Base-by-base conservation (phyloP, 2,888 invertebrate species). In the Halictus quadricinctus region DNA sequence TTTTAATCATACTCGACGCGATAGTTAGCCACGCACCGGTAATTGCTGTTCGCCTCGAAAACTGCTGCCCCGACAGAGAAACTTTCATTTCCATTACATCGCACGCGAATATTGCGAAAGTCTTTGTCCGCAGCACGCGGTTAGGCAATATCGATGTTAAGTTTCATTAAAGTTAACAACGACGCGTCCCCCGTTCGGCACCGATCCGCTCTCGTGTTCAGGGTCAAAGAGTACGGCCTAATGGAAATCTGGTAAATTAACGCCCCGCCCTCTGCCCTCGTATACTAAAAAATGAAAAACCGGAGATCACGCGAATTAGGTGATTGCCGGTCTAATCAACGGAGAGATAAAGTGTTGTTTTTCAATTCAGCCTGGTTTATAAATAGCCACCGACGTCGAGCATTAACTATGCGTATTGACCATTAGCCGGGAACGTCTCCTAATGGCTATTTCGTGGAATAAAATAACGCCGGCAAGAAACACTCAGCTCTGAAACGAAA, bases 91-190 rank as follows among this genome's bases (percentile, higher is more conserved):
- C 70, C 73, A 85, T 87, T 83, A 83, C 41, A 64, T 21, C 70
- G 18, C 60, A 36, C 29, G 76, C 79, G 79, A 79, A 76, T 84
- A 81, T 81, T 43, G 15, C 66, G 46, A 36, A 36, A 50, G 43
- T 58, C 75, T 75, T 72, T 72, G 58, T 74, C 36, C 48, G 69
- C 50, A 60, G 21, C 29, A 36, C 64, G 8, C 64, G 29, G 18
- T 36, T 36, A 29, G 41, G 75, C 46, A 86, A 79, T 76, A 74
- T 50, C 58, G 48, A 72, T 69, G 79, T 83, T 87, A 87, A 87
- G 82, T 87, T 87, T 79, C 76, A 85, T 87, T 85, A 87, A 84
- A 82, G 80, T 79, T 76, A 87, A 85, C 73, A 46, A 25, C 60
- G 60, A 15, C 69, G 10, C 41, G 18, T 46, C 4, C 4, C 21